A percentile compares a stretch with the other conserved stretches of the same genome.
Conservation (phyloP, 2,888 invertebrate species). For the Scaeva pyrastri region DNA sequence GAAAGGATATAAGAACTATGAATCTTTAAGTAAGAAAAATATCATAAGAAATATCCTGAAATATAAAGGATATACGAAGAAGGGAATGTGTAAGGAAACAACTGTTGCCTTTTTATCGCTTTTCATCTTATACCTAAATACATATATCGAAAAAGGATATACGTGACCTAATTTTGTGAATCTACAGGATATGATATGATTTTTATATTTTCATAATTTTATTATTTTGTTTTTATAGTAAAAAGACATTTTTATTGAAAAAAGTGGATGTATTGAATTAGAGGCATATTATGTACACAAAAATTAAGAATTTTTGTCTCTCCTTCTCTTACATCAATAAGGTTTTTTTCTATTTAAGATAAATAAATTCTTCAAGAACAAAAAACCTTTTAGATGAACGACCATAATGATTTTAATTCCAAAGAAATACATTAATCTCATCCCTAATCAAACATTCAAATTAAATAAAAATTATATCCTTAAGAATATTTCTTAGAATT, state of each 20-base stretch:
- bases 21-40: constrained; percentile 1
- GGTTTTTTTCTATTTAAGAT: no score
- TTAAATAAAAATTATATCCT: background rate
- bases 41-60: background rate
- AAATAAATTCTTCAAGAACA: no score
- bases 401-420: background rate
- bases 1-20: background rate
- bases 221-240: background rate
- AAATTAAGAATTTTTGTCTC: no score
- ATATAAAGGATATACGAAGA: constrained; percentile 2
- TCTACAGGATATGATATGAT: background rate
- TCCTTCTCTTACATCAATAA: no score
- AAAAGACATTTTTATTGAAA: no score
- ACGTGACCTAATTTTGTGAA: constrained; percentile 3
- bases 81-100: background rate
- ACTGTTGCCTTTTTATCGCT: constrained; percentile 16
- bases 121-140: no score
- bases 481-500: background rate
- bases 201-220: background rate
- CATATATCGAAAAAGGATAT: background rate
- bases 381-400: background rate
- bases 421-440: no score
- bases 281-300: no score
- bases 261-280: no score
- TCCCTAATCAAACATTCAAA: no score